Base-by-base conservation (phyloP, 1,140 invertebrate species). In the Drosophila bocqueti region DNA sequence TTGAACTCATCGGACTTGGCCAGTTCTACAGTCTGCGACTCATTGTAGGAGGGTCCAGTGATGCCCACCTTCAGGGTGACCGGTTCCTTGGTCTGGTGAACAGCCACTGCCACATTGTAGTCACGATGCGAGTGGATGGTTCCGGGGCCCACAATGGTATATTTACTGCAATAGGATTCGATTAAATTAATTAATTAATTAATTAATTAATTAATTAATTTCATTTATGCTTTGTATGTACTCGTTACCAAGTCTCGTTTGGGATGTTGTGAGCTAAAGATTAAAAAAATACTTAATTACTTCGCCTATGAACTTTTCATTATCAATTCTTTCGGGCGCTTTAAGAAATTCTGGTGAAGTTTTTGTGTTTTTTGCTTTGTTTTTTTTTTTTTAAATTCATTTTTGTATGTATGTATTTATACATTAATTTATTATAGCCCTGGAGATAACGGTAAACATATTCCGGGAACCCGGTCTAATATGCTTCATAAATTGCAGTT, bases 71-170 rank as follows among this genome's bases (percentile, higher is more conserved):
- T 95, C 43, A 98, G 93, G 9, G 94, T 94, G 34, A 96, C 95
- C 2, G 96, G 95, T 42, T 93, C 90, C 34, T 93, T 93, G 24
- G 95, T 94, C 60, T 94, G 94, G 72, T 95, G 94, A 2, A 95
- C 94, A 57, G 95, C 96, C 18, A 98, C 95, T 2, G 96, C 96
- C 45, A 97, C 96, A 93, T 97, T 96, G 93, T 97, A 98, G 72
- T 97, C 95, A 3, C 95, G 96, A 94, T 96, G 96, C 4, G 97
- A 97, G 61, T 97, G 94, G 43, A 98, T 93, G 16, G 96, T 95
- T 81, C 95, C 95, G n/a, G 97, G 96, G 9, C 96, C 97, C 81
- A 98, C 95, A 71, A 98, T 95, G 49, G 97, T 96, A 90, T 97
- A 97, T 81, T 84, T 83, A 3, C 91, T 92, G 54, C 3, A 66